Evolutionary conservation across 2,113 vertebrate genomes (phyloP), one percentile per base, ranked within the genome.

Genomic region (Cyphomyrus plagiostoma): DNA sequence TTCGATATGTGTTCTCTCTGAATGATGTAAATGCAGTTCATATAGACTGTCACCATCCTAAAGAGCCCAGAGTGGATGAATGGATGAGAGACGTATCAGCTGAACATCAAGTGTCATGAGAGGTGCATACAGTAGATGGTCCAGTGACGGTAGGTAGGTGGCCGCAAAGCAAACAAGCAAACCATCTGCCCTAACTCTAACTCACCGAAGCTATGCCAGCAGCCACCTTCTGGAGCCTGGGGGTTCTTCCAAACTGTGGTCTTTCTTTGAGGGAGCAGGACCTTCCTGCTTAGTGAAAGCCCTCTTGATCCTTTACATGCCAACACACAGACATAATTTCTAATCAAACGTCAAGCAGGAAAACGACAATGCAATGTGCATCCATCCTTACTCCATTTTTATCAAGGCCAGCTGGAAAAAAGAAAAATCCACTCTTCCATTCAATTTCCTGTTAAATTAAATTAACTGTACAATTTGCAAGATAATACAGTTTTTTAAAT

Each of bases 391-490:
- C 46, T 86, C 48, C 2, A 52, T 86, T 86, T 85, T 86, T 52
- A 50, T 86, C 48, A 86, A 86, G 85, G 85, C 17, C 85, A 86
- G n/a, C 19, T 85, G n/a, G n/a, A 35, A 52, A 86, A 86, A 52
- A 35, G 49, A 53, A 86, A 52, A 52, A 86, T 30, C 42, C 52
- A 52, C 48, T 86, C 49, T 30, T 86, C 49, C 9, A 17, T 86
- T 53, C 46, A 52, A 35, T 30, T 17, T 26, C 35, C 85, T 86
- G 17, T 50, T 86, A 53, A 52, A 82, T 82, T 42, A 45, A 82
- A 84, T 48, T 84, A 84, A 48, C 39, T 48, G 45, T 42, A 84
- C 45, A 84, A 84, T 84, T 84, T 45, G 82, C 82, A 84, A 84
- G 21, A 84, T 42, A 84, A 53, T 86, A 19, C 48, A 52, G 26